Evolutionary conservation across 1,140 invertebrate genomes (phyloP).

Genomic region (Proctacanthus coquilletti): DNA sequence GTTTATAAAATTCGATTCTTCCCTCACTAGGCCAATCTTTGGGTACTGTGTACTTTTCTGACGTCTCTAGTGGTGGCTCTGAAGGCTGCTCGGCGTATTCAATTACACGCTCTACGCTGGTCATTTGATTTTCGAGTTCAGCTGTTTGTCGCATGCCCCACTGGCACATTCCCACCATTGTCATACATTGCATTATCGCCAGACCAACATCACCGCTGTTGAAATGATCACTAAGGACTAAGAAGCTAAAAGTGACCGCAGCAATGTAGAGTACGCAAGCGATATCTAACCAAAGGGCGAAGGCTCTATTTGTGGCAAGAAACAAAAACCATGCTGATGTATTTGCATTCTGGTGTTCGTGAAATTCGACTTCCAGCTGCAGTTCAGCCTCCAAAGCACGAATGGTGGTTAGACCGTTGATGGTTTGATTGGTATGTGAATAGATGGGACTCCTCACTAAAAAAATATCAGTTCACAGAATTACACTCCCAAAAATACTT

Average conservation of each 20-base stretch:
- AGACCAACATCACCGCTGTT: conserved; percentile 59
- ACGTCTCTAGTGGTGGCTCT: conserved; percentile 38
- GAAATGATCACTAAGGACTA: conserved; percentile 32
- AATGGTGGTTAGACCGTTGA: conserved; percentile 70
- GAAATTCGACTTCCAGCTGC: conserved; percentile 45
- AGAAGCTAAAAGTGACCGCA: conserved; percentile 39
- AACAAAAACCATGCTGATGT: conserved; percentile 55
- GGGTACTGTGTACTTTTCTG: conserved; percentile 35
- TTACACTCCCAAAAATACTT: conserved; percentile 3
- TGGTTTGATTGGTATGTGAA: conserved; percentile 54
- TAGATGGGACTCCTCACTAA: conserved; percentile 50
- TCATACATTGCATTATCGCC: conserved; percentile 62
- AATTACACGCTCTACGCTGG: conserved; percentile 55
- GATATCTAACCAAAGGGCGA: conserved; percentile 42
- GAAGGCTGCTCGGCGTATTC: conserved; percentile 47
- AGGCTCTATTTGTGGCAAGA: conserved; percentile 46
- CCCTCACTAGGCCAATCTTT: conserved; percentile 59
- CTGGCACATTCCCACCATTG: conserved; percentile 63
- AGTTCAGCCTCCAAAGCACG: conserved; percentile 47
- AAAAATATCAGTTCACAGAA: conserved; percentile 3
- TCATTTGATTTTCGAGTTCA: conserved; percentile 75
- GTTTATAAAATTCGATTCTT: conserved; percentile 46
- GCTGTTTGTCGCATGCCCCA: conserved; percentile 79
- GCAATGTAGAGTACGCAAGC: conserved; percentile 50
- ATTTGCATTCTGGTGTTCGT: conserved; percentile 53